Evolutionary conservation across 2,113 vertebrate genomes (phyloP).

Genomic region (Nesoenas mayeri): DNA sequence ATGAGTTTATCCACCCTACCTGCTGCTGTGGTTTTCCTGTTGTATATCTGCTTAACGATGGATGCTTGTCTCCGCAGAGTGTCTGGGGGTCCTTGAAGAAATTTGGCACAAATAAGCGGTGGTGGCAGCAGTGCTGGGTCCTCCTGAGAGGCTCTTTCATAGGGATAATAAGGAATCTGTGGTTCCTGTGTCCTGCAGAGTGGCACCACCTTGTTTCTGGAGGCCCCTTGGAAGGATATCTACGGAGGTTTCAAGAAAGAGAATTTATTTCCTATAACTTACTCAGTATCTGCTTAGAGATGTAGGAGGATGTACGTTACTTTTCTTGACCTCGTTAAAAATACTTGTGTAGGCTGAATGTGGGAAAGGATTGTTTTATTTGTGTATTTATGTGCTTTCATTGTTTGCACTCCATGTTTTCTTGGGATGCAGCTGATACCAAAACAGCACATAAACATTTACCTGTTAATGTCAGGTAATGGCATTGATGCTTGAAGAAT

Average conservation of each 20-base stretch:
- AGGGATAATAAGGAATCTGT: neutral
- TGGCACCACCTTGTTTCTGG: neutral
- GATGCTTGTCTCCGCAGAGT: neutral
- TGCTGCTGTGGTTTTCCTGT: neutral
- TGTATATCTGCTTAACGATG: accelerated
- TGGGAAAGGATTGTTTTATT: neutral
- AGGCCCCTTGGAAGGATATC: neutral
- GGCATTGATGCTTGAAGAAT: neutral
- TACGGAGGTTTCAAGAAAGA: neutral
- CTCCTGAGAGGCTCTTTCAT: neutral
- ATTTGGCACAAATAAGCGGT: neutral
- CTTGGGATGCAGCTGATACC: neutral
- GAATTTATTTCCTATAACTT: neutral
- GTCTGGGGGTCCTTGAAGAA: neutral
- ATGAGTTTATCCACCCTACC: accelerated
- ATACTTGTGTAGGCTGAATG: neutral
- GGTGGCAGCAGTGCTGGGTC: neutral
- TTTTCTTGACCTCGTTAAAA: neutral
- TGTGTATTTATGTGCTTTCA: accelerated
- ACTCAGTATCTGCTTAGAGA: neutral
- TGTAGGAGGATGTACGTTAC: accelerated
- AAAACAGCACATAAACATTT: too few species aligned
- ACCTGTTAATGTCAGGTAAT: too few species aligned
- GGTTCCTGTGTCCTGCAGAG: neutral
- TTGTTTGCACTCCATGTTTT: neutral